Evolutionary conservation across 1,140 invertebrate genomes (phyloP).

Genomic region (Sogatella furcifera): DNA sequence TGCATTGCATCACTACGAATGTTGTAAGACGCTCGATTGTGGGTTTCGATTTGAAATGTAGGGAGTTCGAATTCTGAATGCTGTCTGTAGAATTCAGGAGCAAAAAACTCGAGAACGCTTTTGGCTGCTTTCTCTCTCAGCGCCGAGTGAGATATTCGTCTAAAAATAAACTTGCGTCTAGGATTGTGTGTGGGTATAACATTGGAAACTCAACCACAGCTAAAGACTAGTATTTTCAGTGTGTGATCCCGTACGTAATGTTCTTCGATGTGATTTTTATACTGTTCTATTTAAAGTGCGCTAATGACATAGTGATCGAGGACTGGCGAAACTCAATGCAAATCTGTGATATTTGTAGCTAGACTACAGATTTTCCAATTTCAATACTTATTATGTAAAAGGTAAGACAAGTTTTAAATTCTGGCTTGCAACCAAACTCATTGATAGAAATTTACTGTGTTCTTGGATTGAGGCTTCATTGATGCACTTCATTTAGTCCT

Average conservation of each 20-base stretch:
- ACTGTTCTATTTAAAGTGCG: background rate
- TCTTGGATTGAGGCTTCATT: too few relatives aligned
- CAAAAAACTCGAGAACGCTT: background rate
- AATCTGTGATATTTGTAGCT: background rate
- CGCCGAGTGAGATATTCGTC: background rate
- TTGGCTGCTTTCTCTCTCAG: background rate
- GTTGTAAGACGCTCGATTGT: background rate
- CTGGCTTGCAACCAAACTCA: too few relatives aligned
- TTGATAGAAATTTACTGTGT: too few relatives aligned
- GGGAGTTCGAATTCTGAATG: background rate
- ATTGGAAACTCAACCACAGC: background rate
- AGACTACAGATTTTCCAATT: background rate
- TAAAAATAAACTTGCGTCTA: conserved; percentile 1
- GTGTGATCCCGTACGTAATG: background rate
- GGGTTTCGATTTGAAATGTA: background rate
- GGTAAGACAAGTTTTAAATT: too few relatives aligned
- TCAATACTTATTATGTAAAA: background rate
- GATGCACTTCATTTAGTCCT: too few relatives aligned
- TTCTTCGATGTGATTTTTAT: background rate
- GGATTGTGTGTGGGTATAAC: conserved; percentile 1
- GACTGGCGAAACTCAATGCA: background rate
- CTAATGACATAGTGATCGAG: background rate
- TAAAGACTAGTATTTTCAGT: background rate
- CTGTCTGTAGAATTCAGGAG: background rate
- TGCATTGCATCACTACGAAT: background rate